Base-by-base conservation (phyloP, 2,797 vertebrate species). In the Ptychobarbus kaznakovi region DNA sequence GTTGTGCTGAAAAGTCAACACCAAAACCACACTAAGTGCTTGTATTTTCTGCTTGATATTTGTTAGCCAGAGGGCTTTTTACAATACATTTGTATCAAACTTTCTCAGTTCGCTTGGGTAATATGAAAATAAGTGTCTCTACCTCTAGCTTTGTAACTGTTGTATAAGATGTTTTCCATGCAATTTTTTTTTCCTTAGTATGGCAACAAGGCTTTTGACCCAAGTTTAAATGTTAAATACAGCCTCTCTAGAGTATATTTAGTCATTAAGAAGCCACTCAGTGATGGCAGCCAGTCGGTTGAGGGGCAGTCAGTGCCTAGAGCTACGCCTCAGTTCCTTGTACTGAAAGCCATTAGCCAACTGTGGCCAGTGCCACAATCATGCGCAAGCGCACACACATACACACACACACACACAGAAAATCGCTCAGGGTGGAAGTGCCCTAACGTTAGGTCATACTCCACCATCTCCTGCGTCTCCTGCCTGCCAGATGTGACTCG, bases 401-500 rank as follows among this genome's bases (percentile, higher is more conserved):
- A 65, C 83, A 92, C 90, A 92, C 90, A 90, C 93, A 94, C 40
- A 66, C 84, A 92, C 91, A 92, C 93, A 95, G 93, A 79, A 94
- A 96, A 96, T 94, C 93, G 93, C 92, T 95, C 93, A 92, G 93
- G 94, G 92, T 96, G 95, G 96, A 97, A 96, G 95, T 96, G 96
- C 95, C 95, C 95, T 94, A 92, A 95, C 94, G 93, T 94, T 95
- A 96, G 96, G 96, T 97, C 97, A 97, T 95, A 95, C 95, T 95
- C 96, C 96, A 95, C 93, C 95, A 93, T 94, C 96, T 96, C 94
- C 94, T 93, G 93, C 94, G 93, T 93, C 95, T 95, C 94, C 96
- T 97, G 97, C 92, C 95, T 93, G 93, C 97, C 97, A 98, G 97
- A 99, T 98, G 97, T 97, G 96, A 94, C 95, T 96, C 94, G 95